phyloP scores from a whole-genome alignment of 2,888 invertebrate genomes.

The Protophormia terraenovae region DNA sequence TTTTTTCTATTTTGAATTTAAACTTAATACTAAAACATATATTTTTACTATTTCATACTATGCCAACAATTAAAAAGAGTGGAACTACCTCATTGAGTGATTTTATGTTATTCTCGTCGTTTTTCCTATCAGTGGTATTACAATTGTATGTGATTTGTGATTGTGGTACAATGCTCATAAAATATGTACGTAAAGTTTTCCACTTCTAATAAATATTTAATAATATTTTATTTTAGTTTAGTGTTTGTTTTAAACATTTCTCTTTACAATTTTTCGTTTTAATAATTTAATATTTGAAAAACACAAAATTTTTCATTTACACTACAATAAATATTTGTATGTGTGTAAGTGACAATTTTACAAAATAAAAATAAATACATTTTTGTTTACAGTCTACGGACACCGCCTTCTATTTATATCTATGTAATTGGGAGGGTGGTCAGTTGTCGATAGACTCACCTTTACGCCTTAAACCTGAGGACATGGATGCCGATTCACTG shows the following conservation, averaged over 20 bases:
- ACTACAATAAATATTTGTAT: too few species aligned
- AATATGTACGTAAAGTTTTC: slow-evolving; percentile 33
- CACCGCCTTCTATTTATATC: slow-evolving; percentile 67
- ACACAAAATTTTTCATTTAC: background rate
- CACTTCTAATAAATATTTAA: background rate
- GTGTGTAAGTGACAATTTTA: background rate
- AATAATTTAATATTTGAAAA: background rate
- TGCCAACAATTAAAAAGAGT: background rate
- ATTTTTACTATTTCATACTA: background rate
- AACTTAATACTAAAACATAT: background rate
- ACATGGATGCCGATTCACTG: slow-evolving; percentile 23
- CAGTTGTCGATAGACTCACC: slow-evolving; percentile 41
- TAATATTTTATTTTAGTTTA: background rate
- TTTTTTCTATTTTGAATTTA: background rate
- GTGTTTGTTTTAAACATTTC: background rate
- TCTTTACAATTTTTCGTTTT: background rate
- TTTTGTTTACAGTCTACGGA: slow-evolving; percentile 64
- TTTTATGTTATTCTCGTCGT: slow-evolving; percentile 25
- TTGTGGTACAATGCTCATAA: slow-evolving; percentile 29
- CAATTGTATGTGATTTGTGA: slow-evolving; percentile 47
- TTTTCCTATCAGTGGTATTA: slow-evolving; percentile 34
- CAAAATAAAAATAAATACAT: background rate
- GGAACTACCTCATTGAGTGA: slow-evolving; percentile 32
- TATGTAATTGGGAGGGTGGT: slow-evolving; percentile 73
- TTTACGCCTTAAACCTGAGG: slow-evolving; percentile 8